A percentile compares a stretch with the other conserved stretches of the same genome.
These are phyloP conservation scores for Sebastes minor DNA, from an alignment of 2,797 vertebrate species.

Conservation along the genomic window DNA sequence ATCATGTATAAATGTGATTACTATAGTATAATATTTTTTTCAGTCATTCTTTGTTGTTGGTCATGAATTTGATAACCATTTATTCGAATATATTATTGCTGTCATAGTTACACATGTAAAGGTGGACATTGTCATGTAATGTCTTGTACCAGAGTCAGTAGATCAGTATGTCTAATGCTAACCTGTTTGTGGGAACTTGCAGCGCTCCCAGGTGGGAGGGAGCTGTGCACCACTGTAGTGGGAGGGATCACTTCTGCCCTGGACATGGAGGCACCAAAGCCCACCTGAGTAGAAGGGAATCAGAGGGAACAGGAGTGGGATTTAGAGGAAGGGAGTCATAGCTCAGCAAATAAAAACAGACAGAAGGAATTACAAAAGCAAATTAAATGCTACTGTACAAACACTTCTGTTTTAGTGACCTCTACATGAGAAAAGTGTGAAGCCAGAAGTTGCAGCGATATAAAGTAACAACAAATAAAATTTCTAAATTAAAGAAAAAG, in stretches of 20 bases:
- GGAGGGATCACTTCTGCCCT: slow-evolving; percentile 75
- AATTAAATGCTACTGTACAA: not conserved
- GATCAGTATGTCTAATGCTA: slow-evolving; percentile 8
- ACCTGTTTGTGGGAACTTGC: slow-evolving; percentile 83
- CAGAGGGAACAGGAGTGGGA: not conserved
- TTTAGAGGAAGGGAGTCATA: not conserved
- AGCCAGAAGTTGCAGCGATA: not conserved
- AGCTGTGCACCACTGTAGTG: slow-evolving; percentile 68
- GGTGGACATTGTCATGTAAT: not conserved
- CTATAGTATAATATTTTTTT: not conserved
- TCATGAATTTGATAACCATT: not conserved
- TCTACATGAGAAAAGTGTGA: not conserved
- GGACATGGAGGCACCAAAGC: slow-evolving; percentile 45
- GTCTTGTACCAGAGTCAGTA: not conserved
- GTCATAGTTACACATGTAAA: not conserved
- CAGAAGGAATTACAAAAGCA: not conserved
- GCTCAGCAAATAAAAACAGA: not conserved
- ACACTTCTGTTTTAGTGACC: not conserved
- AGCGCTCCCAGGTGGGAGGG: slow-evolving; percentile 73
- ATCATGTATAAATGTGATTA: not conserved
- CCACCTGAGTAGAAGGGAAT: slow-evolving; percentile 52
- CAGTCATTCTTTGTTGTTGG: not conserved
- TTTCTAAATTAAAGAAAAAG: not conserved
- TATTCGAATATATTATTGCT: not conserved
- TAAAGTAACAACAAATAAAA: not conserved